Conservation (phyloP, 2,113 vertebrate species). For the Anguilla rostrata region DNA sequence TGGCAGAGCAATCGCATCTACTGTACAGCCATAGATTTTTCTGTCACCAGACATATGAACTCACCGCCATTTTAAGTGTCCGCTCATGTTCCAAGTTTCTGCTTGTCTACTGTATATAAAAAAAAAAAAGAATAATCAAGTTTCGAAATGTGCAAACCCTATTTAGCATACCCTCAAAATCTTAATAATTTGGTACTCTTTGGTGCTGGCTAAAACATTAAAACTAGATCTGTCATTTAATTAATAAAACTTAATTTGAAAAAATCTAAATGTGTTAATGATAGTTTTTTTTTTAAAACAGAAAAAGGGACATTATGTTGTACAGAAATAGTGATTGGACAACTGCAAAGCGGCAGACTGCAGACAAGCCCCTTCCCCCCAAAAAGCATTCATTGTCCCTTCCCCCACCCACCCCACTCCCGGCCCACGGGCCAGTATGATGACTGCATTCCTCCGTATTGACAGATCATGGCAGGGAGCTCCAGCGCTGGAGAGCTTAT, state of each 20-base stretch:
- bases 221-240: neutral
- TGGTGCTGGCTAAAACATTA: neutral
- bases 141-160: no score
- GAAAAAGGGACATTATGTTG: neutral
- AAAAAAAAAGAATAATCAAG: no score
- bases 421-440: constrained; percentile 16
- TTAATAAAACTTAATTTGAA: neutral
- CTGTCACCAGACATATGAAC: neutral
- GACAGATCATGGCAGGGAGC: constrained; percentile 35
- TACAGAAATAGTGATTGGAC: neutral
- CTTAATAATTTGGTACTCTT: no score
- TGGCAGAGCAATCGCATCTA: neutral
- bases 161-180: no score
- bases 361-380: neutral
- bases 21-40: neutral
- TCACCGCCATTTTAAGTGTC: neutral
- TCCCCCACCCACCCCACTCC: neutral
- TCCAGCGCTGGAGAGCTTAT: constrained; percentile 19
- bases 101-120: no score
- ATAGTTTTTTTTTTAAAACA: neutral
- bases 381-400: constrained; percentile 5
- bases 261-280: neutral
- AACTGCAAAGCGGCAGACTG: no score
- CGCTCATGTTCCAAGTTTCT: neutral
- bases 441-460: constrained; percentile 36